Evolutionary conservation across 2,888 invertebrate genomes (phyloP), one percentile per base, ranked within the genome.

Genomic region (Chydorus sphaericus): DNA sequence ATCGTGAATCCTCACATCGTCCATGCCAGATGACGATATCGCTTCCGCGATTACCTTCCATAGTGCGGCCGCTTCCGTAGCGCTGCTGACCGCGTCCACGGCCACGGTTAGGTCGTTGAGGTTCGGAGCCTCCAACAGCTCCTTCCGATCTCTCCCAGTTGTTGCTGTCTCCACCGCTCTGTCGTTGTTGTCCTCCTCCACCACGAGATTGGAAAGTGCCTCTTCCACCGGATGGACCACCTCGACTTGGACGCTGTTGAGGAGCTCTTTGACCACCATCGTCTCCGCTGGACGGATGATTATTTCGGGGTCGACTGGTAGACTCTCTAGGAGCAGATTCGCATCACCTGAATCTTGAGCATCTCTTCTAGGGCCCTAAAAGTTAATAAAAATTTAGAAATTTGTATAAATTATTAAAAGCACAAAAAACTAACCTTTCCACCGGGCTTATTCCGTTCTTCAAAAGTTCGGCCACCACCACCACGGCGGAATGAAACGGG

Each of bases 71-170:
- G 30, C 18, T 23, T 20, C 26, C 29, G 29, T n/a, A n/a, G n/a
- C n/a, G 37, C 28, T 20, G 36, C n/a, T 36, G 31, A 33, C 58
- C 56, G 31, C 62, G 54, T 6, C 62, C 62, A 28, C 61, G 55
- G 16, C 59, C 58, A 8, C 61, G 44, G 18, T 44, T 23, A 44
- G 44, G 16, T 39, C 20, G 23, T 14, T 28, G 26, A 10, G 11
- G 7, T 44, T 28, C 26, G 18, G 4, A 6, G 20, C 14, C n/a
- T 44, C 44, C 44, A 16, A 14, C 44, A 20, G 10, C n/a, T 39
- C 20, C 39, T 5, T 44, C 44, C 14, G 14, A 23, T 10, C 26
- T 23, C 5, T 44, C n/a, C 44, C 44, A 44, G 26, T 44, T 23
- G 26, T 14, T 14, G 28, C 18, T 44, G n/a, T 44, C 44, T 33